Base-by-base conservation (phyloP, 2,113 vertebrate species). In the Datnioides undecimradiatus region DNA sequence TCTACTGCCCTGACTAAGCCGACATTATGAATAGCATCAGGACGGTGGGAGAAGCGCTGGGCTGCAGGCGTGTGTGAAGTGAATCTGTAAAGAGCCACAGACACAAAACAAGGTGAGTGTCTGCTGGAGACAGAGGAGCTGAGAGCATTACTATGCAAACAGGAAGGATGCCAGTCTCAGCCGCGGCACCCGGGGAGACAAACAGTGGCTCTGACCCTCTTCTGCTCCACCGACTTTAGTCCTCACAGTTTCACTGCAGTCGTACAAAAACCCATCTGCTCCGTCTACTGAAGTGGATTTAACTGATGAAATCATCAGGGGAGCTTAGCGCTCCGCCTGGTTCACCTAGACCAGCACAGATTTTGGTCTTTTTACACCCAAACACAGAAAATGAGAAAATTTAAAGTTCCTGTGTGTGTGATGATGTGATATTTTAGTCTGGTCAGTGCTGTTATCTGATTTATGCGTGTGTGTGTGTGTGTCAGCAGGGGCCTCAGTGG, bases 31-130 rank as follows among this genome's bases (percentile, higher is more conserved):
- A 88, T 69, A 79, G 72, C 66, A 88, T 51, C 73, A 80, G 43
- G 78, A 46, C 8, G 31, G 43, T 23, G 43, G 49, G 66, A 57
- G 57, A 69, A 57, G 57, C 21, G n/a, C 33, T 2, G 31, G 43
- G 54, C 51, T 70, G 51, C 76, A 82, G 43, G 55, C 17, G 46
- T 55, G 65, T 82, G 80, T 84, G 72, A 67, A 75, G 80, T 34
- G 45, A 88, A 85, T 87, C n/a, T 82, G 70, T 52, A 79, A 88
- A 79, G 79, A 88, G 67, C 27, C 62, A n/a, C 10, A 59, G 67
- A 82, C 27, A 55, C 69, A 57, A 73, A 85, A 59, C 49, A 75
- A 67, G 43, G 36, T 34, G 31, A 16, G 10, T 8, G 65, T 51
- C 46, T 45, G 16, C 62, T 8, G 10, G 31, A 65, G 27, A 64